Evolutionary conservation across 1,140 invertebrate genomes (phyloP), one percentile per base, ranked within the genome.

Genomic region (Pygmarrhopalites habei): DNA sequence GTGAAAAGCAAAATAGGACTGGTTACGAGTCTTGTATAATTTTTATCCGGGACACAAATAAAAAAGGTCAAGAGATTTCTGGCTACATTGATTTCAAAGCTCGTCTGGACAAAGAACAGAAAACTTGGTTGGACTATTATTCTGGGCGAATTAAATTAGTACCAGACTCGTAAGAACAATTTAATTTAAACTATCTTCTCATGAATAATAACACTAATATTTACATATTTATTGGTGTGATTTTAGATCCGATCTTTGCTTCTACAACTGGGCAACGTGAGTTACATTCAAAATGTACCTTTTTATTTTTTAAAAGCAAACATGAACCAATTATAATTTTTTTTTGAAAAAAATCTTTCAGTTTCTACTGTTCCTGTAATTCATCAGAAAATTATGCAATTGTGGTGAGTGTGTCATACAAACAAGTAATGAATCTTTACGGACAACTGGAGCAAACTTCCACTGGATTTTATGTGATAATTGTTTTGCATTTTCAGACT

Each of bases 221-320:
- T 15, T 35, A 7, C 5, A 7, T 35, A 35, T 35, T 35, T 35
- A 35, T 35, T 35, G n/a, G n/a, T n/a, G n/a, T n/a, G n/a, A n/a
- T n/a, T n/a, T n/a, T n/a, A n/a, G n/a, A n/a, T n/a, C 43, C 2
- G 66, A 68, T 41, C 47, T 68, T 5, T 59, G 58, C 5, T 68
- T 61, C 56, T 65, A 62, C 47, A 68, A 68, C 30, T 68, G 66
- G 66, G 10, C 53, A n/a, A 64, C 62, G n/a, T n/a, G n/a, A n/a
- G n/a, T n/a, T n/a, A n/a, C n/a, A n/a, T n/a, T n/a, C n/a, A n/a
- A n/a, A n/a, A n/a, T n/a, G n/a, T n/a, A n/a, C n/a, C n/a, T n/a
- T n/a, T n/a, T n/a, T n/a, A n/a, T n/a, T n/a, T n/a, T n/a, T n/a
- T n/a, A n/a, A n/a, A n/a, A n/a, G n/a, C n/a, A n/a, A n/a, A n/a